Evolutionary conservation across 2,888 invertebrate species (phyloP), one percentile per base, ranked within the genome.

Genomic region (Barypeithes pellucidus): DNA sequence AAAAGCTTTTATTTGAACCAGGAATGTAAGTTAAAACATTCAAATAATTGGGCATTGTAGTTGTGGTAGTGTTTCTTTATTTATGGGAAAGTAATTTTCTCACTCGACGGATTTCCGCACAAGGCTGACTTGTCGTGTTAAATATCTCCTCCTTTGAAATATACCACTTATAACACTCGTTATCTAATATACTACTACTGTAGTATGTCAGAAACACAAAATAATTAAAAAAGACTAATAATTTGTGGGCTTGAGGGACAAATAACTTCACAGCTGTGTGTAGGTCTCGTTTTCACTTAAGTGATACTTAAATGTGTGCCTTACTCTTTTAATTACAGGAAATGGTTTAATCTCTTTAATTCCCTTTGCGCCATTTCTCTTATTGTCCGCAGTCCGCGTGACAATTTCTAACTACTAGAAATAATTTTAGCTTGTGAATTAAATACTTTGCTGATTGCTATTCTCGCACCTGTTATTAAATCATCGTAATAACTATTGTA

Each of bases 311-410:
- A 50, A 22, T 50, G 24, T 47, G 20, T 20, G 47, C 18, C 47
- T 2, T 50, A n/a, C n/a, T 50, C 16, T 50, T 50, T 50, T 50
- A 20, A 50, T 50, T 50, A 50, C 24, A 24, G 8, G 16, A n/a
- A 24, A 24, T 50, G 9, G n/a, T 50, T 22, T 50, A 20, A 47
- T 47, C 47, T 20, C 47, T 20, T 0, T 47, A 47, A 47, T 18
- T 20, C 20, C 22, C n/a, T 50, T n/a, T 20, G 9, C n/a, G 22
- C 43, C 16, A 8, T 43, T 43, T 43, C 43, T 43, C 43, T 43
- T 43, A 16, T 16, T 43, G 16, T 43, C 16, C 16, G 12, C 14
- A 14, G 16, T 7, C 43, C 16, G 2, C 16, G 2, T 43, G 43
- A 16, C 16, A 43, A 43, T 43, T 7, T n/a, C 8, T 14, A n/a